Base-by-base conservation (phyloP, 2,888 invertebrate genomes). In the Anoplius nigerrimus region DNA sequence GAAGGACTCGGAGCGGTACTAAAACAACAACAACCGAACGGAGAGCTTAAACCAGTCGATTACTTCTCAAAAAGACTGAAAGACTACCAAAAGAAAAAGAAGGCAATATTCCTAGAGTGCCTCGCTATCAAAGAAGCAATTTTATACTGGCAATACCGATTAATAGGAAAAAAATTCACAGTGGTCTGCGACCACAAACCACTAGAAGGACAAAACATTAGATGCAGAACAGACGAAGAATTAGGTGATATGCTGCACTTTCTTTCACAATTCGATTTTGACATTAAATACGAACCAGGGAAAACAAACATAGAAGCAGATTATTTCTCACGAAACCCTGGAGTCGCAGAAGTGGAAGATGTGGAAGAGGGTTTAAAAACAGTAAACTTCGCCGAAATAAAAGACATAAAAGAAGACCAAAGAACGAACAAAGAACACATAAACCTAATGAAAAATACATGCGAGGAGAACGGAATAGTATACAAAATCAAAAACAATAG, bases 211-310 rank as follows among this genome's bases (percentile, higher is more conserved):
- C 72, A 79, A 24, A 79, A 79, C 62, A 62, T 76, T 53, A 76
- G 75, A 68, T 72, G 70, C 2, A 52, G 75, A 27, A 76, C 61
- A 8, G 76, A 80, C 69, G 53, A 34, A 22, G 72, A 75, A 55
- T 45, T 78, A 55, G 0, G 51, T 16, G n/a, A 73, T 11, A 67
- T 75, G 18, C 20, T 72, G 51, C 62, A 81, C 56, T 80, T 75
- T 53, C 58, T 81, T 8, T 78, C 80, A 4, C 79, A 80, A 57
- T 80, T 71, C 60, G 72, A 78, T 53, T 77, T 77, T 48, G 63
- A 77, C 18, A 71, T 80, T 15, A 64, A 56, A 45, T 82, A 79
- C 54, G 69, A 68, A 21, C 76, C 72, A 0, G 71, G 72, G 8
- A 75, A 62, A 62, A 51, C 66, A 0, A 76, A 78, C 46, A 2